phyloP scores from a whole-genome alignment of 2,797 vertebrate species.

The Synanceia verrucosa region DNA sequence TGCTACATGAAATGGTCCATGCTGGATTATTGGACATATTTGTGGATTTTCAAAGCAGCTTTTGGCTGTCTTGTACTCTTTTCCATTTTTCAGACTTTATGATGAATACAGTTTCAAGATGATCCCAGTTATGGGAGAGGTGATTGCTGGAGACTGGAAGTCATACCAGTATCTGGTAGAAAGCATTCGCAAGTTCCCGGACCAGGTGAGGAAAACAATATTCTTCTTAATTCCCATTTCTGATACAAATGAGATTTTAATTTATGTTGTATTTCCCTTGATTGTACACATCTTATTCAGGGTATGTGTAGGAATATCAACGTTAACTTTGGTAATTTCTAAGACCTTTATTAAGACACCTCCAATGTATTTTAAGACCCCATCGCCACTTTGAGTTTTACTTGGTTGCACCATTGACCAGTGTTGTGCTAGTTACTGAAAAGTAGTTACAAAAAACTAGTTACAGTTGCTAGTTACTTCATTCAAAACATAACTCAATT shows the following conservation, averaged over 20 bases:
- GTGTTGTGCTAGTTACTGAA: too few species aligned
- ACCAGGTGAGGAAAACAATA: slow-evolving; percentile 83
- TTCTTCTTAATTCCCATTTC: rapidly evolving
- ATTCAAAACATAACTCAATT: too few species aligned
- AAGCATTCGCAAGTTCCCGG: slow-evolving; percentile 93
- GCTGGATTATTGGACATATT: background rate
- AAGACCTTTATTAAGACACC: background rate
- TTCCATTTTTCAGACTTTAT: slow-evolving; percentile 85
- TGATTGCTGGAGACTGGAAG: slow-evolving; percentile 97
- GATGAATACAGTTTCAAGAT: slow-evolving; percentile 96
- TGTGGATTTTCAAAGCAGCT: background rate
- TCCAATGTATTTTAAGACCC: background rate
- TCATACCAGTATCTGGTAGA: slow-evolving; percentile 98
- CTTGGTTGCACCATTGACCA: too few species aligned
- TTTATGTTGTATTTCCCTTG: background rate
- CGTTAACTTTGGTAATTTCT: background rate
- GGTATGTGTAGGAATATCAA: background rate
- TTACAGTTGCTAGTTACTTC: too few species aligned
- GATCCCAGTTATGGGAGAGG: slow-evolving; percentile 95
- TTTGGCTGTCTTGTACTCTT: background rate
- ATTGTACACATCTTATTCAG: background rate
- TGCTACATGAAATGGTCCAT: background rate
- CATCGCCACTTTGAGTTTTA: background rate
- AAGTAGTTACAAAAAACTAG: too few species aligned
- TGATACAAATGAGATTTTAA: background rate